These are phyloP conservation scores for Himalopsyche japonica DNA, from an alignment of 2,888 invertebrate species.

Conservation along the genomic window DNA sequence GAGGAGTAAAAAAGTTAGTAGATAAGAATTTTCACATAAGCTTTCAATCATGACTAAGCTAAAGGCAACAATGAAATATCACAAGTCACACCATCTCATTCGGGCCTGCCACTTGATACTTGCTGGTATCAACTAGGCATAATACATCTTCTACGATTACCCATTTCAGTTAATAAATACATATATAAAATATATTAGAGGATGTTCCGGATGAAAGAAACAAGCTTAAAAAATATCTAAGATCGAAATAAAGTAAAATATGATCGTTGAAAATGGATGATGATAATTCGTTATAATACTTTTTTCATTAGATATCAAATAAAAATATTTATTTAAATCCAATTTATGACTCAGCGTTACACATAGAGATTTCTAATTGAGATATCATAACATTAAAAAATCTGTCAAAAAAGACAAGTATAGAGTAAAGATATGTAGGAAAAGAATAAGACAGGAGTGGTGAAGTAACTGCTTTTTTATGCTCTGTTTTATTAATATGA, in stretches of 20 bases:
- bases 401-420: too few relatives aligned
- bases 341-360: too few relatives aligned
- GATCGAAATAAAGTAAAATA: not conserved
- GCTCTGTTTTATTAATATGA: too few relatives aligned
- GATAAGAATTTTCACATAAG: slow-evolving; percentile 1
- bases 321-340: too few relatives aligned
- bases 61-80: slow-evolving; percentile 23
- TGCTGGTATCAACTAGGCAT: not conserved
- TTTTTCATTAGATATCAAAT: too few relatives aligned
- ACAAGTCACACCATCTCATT: slow-evolving; percentile 7
- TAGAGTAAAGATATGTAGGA: too few relatives aligned
- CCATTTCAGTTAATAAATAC: slow-evolving; percentile 23
- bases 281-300: too few relatives aligned
- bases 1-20: not conserved
- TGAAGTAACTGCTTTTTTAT: too few relatives aligned
- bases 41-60: slow-evolving; percentile 35
- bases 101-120: not conserved
- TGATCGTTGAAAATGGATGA: not conserved
- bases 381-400: too few relatives aligned
- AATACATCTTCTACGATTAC: not conserved
- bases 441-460: too few relatives aligned
- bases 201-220: not conserved
- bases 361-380: too few relatives aligned
- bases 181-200: not conserved
- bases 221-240: not conserved